Conservation (phyloP, 2,888 invertebrate species). For the Scrobipalpa costella region DNA sequence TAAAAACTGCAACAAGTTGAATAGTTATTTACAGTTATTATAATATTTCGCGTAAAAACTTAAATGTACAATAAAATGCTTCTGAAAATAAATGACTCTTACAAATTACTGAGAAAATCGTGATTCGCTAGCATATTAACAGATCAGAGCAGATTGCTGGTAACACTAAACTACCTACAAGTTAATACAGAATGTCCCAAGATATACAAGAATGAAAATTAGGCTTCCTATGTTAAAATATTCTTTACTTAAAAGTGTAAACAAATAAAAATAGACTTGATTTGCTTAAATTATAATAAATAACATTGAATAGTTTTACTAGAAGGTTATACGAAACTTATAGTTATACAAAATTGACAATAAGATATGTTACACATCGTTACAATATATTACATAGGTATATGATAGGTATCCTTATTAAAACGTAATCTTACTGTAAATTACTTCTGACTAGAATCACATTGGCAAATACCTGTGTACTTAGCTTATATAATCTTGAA, state of each 20-base stretch:
- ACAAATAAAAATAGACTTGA: background rate
- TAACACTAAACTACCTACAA: background rate
- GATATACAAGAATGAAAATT: too few species aligned
- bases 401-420: background rate
- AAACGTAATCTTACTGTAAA: slow-evolving; percentile 3
- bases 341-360: slow-evolving; percentile 18
- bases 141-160: background rate
- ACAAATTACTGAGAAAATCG: background rate
- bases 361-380: slow-evolving; percentile 1
- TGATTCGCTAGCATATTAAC: background rate
- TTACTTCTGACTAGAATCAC: slow-evolving; percentile 17
- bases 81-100: background rate
- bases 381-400: background rate
- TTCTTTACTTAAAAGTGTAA: background rate
- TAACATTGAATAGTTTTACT: background rate
- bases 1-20: background rate
- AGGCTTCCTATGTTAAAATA: background rate
- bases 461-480: slow-evolving; percentile 17
- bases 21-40: background rate
- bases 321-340: background rate
- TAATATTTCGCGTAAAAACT: background rate
- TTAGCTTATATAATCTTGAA: background rate
- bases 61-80: background rate
- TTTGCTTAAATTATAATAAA: background rate
- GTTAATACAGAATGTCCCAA: background rate